Conservation (phyloP, 2,113 vertebrate genomes). For the Spilogale gracilis region DNA sequence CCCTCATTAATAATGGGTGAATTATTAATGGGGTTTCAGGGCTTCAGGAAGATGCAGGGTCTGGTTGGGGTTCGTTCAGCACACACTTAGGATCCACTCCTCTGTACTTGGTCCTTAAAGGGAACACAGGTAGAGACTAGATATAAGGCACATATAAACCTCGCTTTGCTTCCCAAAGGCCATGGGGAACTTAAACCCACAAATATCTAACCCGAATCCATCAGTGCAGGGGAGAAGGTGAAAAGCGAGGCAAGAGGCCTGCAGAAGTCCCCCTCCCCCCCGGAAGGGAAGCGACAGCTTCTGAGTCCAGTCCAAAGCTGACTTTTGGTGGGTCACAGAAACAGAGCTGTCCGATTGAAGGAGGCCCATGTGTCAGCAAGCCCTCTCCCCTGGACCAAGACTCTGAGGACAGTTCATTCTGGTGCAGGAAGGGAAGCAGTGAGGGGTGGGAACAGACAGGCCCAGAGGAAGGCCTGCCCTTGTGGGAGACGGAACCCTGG, state of each 20-base stretch:
- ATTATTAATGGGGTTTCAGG: too few species aligned
- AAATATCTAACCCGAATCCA: background rate
- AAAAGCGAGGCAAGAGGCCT: background rate
- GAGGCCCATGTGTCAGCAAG: background rate
- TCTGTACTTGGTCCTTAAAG: background rate
- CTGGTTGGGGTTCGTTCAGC: background rate
- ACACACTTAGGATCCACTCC: background rate
- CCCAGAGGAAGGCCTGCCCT: background rate
- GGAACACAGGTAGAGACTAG: background rate
- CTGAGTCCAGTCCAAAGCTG: background rate
- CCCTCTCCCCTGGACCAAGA: background rate
- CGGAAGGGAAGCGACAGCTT: background rate
- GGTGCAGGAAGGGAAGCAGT: background rate
- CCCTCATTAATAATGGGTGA: background rate
- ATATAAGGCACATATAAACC: background rate
- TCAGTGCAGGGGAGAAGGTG: background rate
- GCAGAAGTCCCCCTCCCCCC: background rate
- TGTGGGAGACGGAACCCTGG: background rate
- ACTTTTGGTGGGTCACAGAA: background rate
- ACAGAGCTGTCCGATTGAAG: background rate
- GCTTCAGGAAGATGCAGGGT: background rate
- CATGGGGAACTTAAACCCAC: background rate
- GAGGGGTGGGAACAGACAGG: background rate
- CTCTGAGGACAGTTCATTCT: background rate
- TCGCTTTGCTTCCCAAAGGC: background rate